Evolutionary conservation across 2,113 vertebrate species (phyloP).

Genomic region (Leptobrachium ailaonicum): DNA sequence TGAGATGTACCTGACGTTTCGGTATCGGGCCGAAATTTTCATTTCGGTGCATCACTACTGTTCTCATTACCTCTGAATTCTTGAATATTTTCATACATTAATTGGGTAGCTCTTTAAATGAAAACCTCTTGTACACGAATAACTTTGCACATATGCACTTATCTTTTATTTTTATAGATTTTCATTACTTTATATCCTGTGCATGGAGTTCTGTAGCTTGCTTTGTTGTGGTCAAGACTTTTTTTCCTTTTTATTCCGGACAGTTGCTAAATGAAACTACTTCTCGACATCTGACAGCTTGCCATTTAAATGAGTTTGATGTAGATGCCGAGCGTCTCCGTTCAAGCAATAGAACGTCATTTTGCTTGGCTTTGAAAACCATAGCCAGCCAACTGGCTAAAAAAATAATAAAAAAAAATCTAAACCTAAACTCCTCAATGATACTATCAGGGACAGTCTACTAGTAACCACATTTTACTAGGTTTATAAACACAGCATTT

Average conservation of each 20-base stretch:
- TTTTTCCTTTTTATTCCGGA: neutral
- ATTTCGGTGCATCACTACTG: neutral
- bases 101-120: constrained; percentile 4
- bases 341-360: constrained; percentile 61
- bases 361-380: constrained; percentile 60
- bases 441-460: constrained; percentile 83
- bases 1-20: no score
- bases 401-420: constrained; percentile 27
- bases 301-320: neutral
- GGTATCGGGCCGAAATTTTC: no score
- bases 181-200: neutral
- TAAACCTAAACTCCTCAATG: constrained; percentile 75
- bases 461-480: constrained; percentile 77
- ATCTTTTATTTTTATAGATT: constrained; percentile 18
- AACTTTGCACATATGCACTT: constrained; percentile 35
- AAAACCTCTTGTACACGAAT: neutral
- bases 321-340: neutral
- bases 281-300: neutral
- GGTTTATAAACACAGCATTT: constrained; percentile 71
- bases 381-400: constrained; percentile 69
- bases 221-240: neutral
- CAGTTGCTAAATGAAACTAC: neutral
- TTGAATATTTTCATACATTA: constrained; percentile 40
- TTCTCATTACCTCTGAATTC: constrained; percentile 34
- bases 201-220: neutral